Conservation (phyloP, 2,888 invertebrate species). For the Metacarcinus magister region DNA sequence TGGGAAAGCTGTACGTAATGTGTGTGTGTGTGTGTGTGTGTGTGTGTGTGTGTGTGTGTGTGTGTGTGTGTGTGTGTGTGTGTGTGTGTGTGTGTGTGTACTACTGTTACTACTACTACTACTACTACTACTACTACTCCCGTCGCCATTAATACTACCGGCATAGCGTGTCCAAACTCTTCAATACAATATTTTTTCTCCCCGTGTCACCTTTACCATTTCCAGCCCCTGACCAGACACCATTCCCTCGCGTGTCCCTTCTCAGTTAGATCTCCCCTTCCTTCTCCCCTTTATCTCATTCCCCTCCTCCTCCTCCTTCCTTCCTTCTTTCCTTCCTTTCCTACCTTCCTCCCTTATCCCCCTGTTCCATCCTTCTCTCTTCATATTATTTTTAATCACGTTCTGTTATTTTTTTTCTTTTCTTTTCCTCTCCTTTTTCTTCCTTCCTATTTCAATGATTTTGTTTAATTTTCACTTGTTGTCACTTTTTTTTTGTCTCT, state of each 20-base stretch:
- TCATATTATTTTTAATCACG: neutral
- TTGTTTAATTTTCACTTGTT: neutral
- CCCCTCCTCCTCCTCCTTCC: neutral
- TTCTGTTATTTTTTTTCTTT: neutral
- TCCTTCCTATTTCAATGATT: neutral
- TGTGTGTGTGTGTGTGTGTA: neutral
- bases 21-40: neutral
- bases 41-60: neutral
- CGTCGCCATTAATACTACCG: neutral
- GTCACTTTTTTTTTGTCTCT: neutral
- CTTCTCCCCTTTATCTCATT: neutral
- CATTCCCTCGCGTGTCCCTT: neutral
- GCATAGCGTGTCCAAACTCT: neutral
- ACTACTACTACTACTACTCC: neutral
- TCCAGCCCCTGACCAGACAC: neutral
- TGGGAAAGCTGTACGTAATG: neutral
- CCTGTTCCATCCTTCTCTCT: neutral
- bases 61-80: neutral
- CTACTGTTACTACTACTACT: neutral
- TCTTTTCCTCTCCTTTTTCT: neutral
- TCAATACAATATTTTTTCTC: neutral
- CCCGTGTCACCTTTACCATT: neutral
- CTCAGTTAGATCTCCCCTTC: conserved; percentile 2
- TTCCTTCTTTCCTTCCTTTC: neutral
- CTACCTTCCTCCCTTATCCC: neutral